phyloP scores from a whole-genome alignment of 2,113 vertebrate genomes.

The Thomomys bottae region DNA sequence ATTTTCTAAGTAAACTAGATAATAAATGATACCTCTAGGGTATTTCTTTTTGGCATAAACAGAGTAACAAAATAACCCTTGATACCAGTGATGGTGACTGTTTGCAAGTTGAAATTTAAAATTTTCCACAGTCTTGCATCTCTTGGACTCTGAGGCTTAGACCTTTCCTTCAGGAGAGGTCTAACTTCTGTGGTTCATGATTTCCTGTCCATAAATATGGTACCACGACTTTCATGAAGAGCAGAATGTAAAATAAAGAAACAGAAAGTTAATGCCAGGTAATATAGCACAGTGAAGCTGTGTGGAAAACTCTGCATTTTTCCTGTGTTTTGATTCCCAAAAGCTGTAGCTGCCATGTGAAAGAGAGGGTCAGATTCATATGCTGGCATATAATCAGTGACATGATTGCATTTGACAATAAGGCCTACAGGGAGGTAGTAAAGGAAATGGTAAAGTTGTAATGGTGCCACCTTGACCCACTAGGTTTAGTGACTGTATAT shows the following conservation, averaged over 20 bases:
- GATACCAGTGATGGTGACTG: not conserved
- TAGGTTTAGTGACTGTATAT: too few relatives aligned
- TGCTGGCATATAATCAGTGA: too few relatives aligned
- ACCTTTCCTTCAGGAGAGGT: not conserved
- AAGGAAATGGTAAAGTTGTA: too few relatives aligned
- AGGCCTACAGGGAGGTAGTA: too few relatives aligned
- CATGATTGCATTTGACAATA: too few relatives aligned
- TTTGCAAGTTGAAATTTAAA: not conserved
- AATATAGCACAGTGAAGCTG: too few relatives aligned
- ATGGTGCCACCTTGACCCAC: too few relatives aligned
- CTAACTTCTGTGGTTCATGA: not conserved
- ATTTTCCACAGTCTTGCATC: not conserved
- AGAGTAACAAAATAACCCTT: not conserved
- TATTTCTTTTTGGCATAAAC: not conserved
- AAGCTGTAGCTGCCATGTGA: too few relatives aligned
- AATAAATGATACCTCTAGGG: not conserved
- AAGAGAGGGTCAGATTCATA: too few relatives aligned
- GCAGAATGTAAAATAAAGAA: not conserved
- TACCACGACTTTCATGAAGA: not conserved
- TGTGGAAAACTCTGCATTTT: too few relatives aligned
- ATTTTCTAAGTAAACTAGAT: constrained; percentile 18
- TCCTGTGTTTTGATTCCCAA: too few relatives aligned
- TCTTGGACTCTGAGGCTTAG: not conserved
- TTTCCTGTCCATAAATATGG: not conserved
- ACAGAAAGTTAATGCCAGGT: too few relatives aligned